Evolutionary conservation across 2,888 invertebrate genomes (phyloP), one percentile per base, ranked within the genome.

Genomic region (Cephus sareptanus): DNA sequence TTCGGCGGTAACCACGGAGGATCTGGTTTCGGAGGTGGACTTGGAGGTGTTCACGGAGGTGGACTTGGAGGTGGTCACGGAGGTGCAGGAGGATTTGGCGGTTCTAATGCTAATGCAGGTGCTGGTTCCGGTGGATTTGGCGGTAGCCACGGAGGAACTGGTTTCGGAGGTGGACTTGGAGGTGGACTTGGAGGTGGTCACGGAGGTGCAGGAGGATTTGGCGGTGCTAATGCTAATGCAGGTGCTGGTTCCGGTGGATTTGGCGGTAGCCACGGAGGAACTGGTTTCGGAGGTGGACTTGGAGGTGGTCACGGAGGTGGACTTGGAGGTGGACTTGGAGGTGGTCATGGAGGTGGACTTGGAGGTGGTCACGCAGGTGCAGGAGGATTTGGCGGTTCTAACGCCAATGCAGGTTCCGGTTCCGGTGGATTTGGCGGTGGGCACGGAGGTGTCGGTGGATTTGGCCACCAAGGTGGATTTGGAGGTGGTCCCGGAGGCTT

Each of bases 371-470:
- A 82, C 11, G 79, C 74, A 30, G 37, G 69, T 75, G 73, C 73
- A 15, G n/a, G 79, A 34, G 79, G 80, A 37, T 23, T 70, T 34
- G 80, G 80, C 11, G 81, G 83, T 13, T 69, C 75, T 33, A 78
- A 79, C 30, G 77, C 79, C n/a, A 69, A 70, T 34, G 77, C 76
- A 6, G 37, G 69, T 73, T 69, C 77, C 40, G 40, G 40, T 15
- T 40, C 40, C 13, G 37, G 13, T 13, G 78, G 73, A 31, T 81
- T 77, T 13, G 76, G 81, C 1, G 80, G 78, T 34, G 70, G 75
- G 4, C 34, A 77, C 1, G 79, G 80, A 1, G 73, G 69, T 6
- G 74, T 75, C 0, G 81, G 81, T 15, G 12, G 37, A 12, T 79
- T 79, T 4, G 75, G 74, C 4, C 12, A 11, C 31, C 70, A 35